phyloP scores from a whole-genome alignment of 2,113 vertebrate species.

The Megaleporinus macrocephalus region DNA sequence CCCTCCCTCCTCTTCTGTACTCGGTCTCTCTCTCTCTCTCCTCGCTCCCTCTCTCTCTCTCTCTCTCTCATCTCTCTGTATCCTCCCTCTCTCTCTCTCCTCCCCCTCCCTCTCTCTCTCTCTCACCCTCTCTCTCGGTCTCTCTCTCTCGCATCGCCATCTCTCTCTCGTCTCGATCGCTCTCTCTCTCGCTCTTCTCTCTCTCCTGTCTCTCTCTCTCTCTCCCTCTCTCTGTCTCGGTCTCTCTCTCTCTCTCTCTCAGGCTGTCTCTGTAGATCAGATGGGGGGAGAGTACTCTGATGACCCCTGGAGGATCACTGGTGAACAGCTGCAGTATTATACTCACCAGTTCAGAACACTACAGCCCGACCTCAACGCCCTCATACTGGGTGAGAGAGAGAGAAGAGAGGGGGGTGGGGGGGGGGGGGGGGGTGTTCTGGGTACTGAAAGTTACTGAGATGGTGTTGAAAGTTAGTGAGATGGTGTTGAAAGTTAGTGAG shows the following conservation, averaged over 20 bases:
- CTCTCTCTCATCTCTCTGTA: background rate
- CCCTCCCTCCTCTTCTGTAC: too few relatives aligned
- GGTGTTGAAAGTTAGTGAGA: too few relatives aligned
- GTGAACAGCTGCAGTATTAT: slow-evolving; percentile 95
- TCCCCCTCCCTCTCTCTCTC: background rate
- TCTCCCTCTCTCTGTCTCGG: background rate
- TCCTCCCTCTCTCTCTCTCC: background rate
- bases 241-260: too few relatives aligned
- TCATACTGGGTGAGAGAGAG: slow-evolving; percentile 85
- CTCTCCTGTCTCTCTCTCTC: background rate
- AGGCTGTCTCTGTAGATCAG: background rate
- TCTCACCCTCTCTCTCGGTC: too few relatives aligned
- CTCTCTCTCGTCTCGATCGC: background rate
- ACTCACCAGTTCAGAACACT: slow-evolving; percentile 90
- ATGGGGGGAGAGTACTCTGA: slow-evolving; percentile 80
- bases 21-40: too few relatives aligned
- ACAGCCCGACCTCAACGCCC: slow-evolving; percentile 88
- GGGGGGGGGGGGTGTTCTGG: too few relatives aligned
- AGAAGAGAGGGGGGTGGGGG: too few relatives aligned
- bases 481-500: too few relatives aligned
- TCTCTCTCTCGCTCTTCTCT: background rate
- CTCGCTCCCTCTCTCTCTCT: too few relatives aligned
- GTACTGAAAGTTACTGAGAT: too few relatives aligned
- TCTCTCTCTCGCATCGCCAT: too few relatives aligned
- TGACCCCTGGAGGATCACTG: slow-evolving; percentile 96